Evolutionary conservation across 2,113 vertebrate species (phyloP).

Genomic region (Suncus etruscus): DNA sequence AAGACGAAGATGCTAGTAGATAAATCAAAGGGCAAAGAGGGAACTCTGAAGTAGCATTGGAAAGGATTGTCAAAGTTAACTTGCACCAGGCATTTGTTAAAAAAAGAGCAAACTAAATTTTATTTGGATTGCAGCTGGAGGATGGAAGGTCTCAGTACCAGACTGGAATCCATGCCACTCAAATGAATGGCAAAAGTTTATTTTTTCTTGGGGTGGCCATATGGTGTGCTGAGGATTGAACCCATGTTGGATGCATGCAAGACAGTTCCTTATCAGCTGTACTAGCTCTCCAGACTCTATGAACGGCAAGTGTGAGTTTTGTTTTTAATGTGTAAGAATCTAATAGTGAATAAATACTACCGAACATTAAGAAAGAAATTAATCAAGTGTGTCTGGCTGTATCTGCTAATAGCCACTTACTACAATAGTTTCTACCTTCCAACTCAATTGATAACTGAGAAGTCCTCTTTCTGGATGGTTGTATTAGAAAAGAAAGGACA

Average conservation of each 20-base stretch:
- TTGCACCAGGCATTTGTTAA: neutral
- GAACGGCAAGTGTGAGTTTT: too few relatives aligned
- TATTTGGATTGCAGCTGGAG: neutral
- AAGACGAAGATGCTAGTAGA: neutral
- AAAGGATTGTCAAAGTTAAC: neutral
- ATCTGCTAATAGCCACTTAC: neutral
- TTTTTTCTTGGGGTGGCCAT: too few relatives aligned
- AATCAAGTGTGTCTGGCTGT: neutral
- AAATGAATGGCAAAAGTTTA: neutral
- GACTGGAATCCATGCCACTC: too few relatives aligned
- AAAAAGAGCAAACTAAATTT: neutral
- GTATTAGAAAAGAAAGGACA: neutral
- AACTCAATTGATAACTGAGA: neutral
- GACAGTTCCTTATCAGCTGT: too few relatives aligned
- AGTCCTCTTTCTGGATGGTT: neutral
- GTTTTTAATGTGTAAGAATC: neutral
- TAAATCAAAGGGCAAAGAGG: neutral
- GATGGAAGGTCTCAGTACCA: neutral
- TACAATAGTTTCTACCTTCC: neutral
- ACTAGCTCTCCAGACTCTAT: too few relatives aligned
- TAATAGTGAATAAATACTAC: neutral
- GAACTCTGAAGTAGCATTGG: neutral
- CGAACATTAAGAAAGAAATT: rapidly evolving
- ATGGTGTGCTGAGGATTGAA: too few relatives aligned
- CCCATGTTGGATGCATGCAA: too few relatives aligned